A percentile compares a stretch with the other conserved stretches of the same genome.
These are phyloP conservation scores for Dryobota labecula DNA, from an alignment of 2,888 invertebrate genomes.

Conservation along the genomic window DNA sequence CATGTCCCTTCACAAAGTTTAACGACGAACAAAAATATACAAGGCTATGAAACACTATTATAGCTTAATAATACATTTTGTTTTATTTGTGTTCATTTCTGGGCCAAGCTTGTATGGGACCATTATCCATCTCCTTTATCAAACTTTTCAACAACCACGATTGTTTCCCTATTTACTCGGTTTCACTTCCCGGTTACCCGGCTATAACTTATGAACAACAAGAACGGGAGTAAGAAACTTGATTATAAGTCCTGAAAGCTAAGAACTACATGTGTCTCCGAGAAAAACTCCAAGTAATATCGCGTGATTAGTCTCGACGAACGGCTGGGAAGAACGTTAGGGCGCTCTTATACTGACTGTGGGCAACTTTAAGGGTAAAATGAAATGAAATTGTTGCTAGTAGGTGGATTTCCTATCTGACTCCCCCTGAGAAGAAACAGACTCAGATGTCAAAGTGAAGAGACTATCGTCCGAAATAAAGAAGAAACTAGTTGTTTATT, in stretches of 20 bases:
- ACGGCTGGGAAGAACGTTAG: neutral
- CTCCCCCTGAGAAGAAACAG: neutral
- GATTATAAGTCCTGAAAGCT: constrained; percentile 48
- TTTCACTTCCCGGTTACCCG: neutral
- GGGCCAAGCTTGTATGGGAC: no score
- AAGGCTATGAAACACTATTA: no score
- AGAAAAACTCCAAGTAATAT: constrained; percentile 42
- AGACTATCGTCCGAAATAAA: neutral
- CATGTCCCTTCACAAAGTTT: no score
- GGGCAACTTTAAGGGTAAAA: neutral
- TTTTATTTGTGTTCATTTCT: no score
- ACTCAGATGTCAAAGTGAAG: neutral
- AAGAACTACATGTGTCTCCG: constrained; percentile 30
- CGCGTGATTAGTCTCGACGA: neutral
- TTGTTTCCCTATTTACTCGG: constrained; percentile 2
- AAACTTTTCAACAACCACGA: constrained; percentile 12
- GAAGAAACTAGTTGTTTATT: neutral
- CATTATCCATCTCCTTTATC: no score
- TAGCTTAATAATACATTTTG: no score
- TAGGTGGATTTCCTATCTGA: neutral
- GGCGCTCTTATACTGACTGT: neutral
- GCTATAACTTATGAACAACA: constrained; percentile 21
- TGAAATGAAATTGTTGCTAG: neutral
- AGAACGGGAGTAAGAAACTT: constrained; percentile 45
- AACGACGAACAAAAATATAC: no score